Conservation (phyloP, 2,888 invertebrate genomes). For the Cecidostiba fungosa region DNA sequence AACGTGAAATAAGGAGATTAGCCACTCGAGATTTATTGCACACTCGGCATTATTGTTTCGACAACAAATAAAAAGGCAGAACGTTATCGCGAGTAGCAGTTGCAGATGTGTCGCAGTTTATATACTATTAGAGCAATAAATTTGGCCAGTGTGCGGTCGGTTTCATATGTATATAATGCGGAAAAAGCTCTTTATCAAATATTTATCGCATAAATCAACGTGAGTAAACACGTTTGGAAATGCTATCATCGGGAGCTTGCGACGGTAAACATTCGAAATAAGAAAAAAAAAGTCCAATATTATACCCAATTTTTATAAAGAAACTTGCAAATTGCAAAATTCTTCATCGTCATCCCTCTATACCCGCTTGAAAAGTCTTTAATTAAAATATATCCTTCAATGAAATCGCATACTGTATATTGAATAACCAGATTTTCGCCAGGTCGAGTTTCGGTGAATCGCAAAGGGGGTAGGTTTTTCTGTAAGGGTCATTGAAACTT, state of each 20-base stretch:
- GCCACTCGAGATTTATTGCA: not conserved
- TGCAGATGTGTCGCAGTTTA: not conserved
- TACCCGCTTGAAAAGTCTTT: not conserved
- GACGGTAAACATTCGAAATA: no score
- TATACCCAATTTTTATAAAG: no score
- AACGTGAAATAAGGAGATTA: not conserved
- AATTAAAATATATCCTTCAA: not conserved
- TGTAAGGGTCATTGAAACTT: slow-evolving; percentile 34
- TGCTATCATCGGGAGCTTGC: no score
- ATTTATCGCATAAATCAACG: not conserved
- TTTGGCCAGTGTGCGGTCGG: not conserved
- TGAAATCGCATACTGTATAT: not conserved
- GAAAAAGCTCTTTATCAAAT: not conserved
- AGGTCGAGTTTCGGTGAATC: not conserved
- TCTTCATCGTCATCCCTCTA: no score
- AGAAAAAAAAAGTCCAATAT: no score
- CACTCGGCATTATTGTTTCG: not conserved
- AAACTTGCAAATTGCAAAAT: no score
- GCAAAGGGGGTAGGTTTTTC: slow-evolving; percentile 20
- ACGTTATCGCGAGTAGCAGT: not conserved
- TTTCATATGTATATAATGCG: no score
- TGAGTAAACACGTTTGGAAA: no score
- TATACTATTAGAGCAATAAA: not conserved
- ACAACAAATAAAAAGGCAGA: not conserved
- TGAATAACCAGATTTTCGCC: not conserved